Base-by-base conservation (phyloP, 2,797 vertebrate genomes). In the Pagetopsis macropterus region DNA sequence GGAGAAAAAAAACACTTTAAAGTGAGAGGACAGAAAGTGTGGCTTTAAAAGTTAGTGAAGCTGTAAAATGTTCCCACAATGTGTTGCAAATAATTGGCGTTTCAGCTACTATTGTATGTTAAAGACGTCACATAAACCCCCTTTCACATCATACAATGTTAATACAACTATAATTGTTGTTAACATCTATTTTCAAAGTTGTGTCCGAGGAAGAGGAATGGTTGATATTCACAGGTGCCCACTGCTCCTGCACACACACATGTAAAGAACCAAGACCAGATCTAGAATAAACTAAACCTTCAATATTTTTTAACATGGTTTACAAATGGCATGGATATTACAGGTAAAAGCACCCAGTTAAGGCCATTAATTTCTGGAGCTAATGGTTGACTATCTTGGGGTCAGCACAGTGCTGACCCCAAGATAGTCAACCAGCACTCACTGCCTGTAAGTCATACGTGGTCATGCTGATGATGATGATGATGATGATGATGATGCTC, bases 141-240 rank as follows among this genome's bases (percentile, higher is more conserved):
- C 14, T 59, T 55, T 52, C 12, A 72, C 45, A 27, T 27, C 19
- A 54, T n/a, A 15, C 3, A 55, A 8, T 45, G 31, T 61, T 16
- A 48, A 45, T 3, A 62, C 0, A 5, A 37, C 9, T 16, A 65
- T 56, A 21, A 43, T 13, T 16, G 9, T 16, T 59, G 13, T 45
- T 57, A 33, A 65, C 27, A 33, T 45, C 15, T 40, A 44, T 66
- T 65, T 72, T 70, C 60, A 63, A 41, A 67, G 62, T 50, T 19
- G 43, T 16, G 11, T 65, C 46, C 46, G 46, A 66, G 17, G 52
- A 57, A 61, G 56, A 57, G 44, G 56, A 61, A 45, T 60, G 27
- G 60, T 16, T 51, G 51, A 75, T 0, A 46, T 19, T 65, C 37
- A 62, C 40, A 14, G 50, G 51, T 65, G 9, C 19, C 16, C 27